Evolutionary conservation across 2,113 vertebrate species (phyloP).

Genomic region (Caracal caracal): DNA sequence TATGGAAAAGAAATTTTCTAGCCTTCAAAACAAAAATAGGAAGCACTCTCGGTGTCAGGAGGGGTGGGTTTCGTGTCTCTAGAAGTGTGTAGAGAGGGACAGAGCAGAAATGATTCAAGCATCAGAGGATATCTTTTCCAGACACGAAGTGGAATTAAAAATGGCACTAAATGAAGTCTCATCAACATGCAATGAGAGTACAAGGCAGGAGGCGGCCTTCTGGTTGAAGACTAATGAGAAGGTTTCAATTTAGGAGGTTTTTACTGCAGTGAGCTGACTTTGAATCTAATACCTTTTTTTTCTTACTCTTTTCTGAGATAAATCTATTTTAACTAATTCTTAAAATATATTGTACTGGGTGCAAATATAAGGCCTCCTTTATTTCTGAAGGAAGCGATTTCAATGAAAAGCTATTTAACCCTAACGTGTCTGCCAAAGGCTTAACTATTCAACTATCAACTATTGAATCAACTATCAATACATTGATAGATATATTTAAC

Average conservation of each 20-base stretch:
- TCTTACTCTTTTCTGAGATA: slow-evolving; percentile 37
- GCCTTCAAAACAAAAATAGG: slow-evolving; percentile 53
- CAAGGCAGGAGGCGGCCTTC: neutral
- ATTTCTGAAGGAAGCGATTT: slow-evolving; percentile 34
- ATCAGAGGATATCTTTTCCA: neutral
- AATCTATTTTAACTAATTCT: slow-evolving; percentile 57
- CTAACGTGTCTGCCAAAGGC: neutral
- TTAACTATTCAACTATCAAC: neutral
- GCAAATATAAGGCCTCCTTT: slow-evolving; percentile 24
- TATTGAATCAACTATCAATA: no score
- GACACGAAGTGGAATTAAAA: slow-evolving; percentile 22
- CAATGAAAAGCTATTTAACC: neutral
- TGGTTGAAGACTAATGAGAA: slow-evolving; percentile 28
- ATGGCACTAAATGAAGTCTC: slow-evolving; percentile 25
- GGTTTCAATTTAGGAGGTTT: slow-evolving; percentile 18
- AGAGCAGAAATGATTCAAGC: neutral
- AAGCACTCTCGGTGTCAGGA: neutral
- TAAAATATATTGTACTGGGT: slow-evolving; percentile 21
- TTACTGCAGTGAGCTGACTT: neutral
- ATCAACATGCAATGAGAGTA: neutral
- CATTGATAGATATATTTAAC: neutral
- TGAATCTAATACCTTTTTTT: neutral
- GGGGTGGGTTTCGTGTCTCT: neutral
- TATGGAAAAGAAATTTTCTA: slow-evolving; percentile 53
- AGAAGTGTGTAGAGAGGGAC: neutral